These are phyloP conservation scores for Acropternis orthonyx DNA, from an alignment of 2,797 vertebrate species.

Conservation along the genomic window DNA sequence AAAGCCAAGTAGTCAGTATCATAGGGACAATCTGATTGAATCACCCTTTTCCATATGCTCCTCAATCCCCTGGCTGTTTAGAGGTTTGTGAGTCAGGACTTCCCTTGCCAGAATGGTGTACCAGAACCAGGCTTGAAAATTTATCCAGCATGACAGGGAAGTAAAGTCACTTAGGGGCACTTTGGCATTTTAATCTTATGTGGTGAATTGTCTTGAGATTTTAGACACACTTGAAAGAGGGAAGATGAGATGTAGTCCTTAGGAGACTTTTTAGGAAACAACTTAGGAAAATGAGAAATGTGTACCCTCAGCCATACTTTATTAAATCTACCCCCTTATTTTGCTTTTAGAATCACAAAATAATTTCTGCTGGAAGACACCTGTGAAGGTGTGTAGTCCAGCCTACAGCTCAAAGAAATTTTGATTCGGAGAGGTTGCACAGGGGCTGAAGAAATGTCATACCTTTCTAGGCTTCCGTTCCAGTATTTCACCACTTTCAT, in stretches of 20 bases:
- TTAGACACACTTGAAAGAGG: neutral
- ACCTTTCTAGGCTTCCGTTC: neutral
- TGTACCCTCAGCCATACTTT: neutral
- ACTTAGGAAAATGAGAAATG: neutral
- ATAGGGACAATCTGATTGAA: neutral
- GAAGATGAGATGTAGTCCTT: neutral
- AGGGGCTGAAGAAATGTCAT: neutral
- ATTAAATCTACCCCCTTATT: neutral
- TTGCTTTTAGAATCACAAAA: neutral
- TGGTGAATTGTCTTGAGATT: neutral
- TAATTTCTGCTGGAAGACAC: neutral
- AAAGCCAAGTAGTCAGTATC: neutral
- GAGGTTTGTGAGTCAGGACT: neutral
- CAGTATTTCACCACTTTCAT: neutral
- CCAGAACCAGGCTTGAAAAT: neutral
- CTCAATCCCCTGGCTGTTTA: neutral
- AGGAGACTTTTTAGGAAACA: neutral
- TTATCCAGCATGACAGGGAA: neutral
- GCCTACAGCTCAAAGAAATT: neutral
- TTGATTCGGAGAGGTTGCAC: neutral
- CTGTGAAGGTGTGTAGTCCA: neutral
- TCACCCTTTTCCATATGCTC: neutral
- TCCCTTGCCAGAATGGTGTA: neutral
- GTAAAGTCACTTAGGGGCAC: neutral
- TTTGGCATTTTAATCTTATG: neutral